phyloP scores from a whole-genome alignment of 2,113 vertebrate species.

The Proterorhinus semilunaris region DNA sequence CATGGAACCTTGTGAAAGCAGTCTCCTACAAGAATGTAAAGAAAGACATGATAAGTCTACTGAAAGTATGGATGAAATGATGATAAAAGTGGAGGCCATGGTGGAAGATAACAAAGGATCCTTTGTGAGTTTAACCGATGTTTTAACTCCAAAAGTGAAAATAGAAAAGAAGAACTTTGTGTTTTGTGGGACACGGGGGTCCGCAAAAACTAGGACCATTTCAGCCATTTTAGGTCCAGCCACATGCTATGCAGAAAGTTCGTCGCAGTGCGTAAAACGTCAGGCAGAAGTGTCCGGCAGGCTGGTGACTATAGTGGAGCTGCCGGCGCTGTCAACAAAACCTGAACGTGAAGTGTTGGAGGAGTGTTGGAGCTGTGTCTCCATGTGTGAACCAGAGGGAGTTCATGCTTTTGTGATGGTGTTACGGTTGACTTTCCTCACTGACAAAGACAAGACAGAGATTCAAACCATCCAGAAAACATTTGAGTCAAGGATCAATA shows the following conservation, averaged over 20 bases:
- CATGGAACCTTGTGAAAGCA: not conserved
- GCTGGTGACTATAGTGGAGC: not conserved
- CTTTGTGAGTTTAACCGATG: not conserved
- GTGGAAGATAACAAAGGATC: not conserved
- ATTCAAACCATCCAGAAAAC: not conserved
- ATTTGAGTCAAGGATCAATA: not conserved
- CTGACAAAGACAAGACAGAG: not conserved
- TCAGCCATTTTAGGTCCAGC: not conserved
- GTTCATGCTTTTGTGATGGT: not conserved
- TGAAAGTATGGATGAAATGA: not conserved
- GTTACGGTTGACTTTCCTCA: not conserved
- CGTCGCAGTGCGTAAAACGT: not conserved
- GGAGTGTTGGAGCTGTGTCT: not conserved
- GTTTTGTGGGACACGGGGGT: not conserved
- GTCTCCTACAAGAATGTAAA: not conserved
- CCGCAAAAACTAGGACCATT: not conserved
- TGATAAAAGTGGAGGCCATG: not conserved
- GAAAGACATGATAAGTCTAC: not conserved
- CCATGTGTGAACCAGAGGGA: not conserved
- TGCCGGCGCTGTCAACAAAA: not conserved
- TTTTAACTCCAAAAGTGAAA: not conserved
- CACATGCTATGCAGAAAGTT: not conserved
- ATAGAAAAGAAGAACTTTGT: not conserved
- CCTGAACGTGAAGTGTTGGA: not conserved
- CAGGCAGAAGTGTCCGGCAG: not conserved